A percentile compares a stretch with the other conserved stretches of the same genome.
phyloP scores from a whole-genome alignment of 2,888 invertebrate species.

The Polymixis lichenea region DNA sequence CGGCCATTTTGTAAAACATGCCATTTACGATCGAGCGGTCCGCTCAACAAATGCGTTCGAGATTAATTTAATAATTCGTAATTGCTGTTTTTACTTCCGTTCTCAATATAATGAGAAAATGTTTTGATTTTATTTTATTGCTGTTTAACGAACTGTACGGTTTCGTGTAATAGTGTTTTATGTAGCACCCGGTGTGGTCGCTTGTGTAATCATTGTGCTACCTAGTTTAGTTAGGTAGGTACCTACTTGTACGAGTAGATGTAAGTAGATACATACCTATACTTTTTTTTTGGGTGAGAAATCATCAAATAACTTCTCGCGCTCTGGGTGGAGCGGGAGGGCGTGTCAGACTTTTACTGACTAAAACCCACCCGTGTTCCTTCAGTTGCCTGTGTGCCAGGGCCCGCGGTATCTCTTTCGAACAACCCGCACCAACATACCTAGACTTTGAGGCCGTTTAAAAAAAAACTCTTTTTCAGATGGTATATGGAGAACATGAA shows the following conservation, averaged over 20 bases:
- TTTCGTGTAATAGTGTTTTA: constrained; percentile 65
- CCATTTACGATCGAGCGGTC: constrained; percentile 77
- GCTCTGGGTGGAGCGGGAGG: no score
- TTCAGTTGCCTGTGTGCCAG: no score
- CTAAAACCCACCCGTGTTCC: no score
- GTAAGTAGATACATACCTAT: background rate
- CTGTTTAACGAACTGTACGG: constrained; percentile 66
- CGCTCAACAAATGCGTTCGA: constrained; percentile 71
- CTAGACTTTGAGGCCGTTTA: background rate
- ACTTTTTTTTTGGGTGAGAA: background rate
- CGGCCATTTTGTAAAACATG: constrained; percentile 75
- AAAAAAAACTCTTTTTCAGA: background rate
- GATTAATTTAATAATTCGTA: constrained; percentile 84
- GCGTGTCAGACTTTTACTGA: no score
- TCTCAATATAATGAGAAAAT: constrained; percentile 77
- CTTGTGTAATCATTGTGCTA: constrained; percentile 37
- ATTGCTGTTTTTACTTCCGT: constrained; percentile 81
- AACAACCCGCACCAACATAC: no score
- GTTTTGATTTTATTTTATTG: constrained; percentile 74
- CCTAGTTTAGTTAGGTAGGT: background rate
- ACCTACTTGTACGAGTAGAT: background rate
- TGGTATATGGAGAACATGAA: background rate
- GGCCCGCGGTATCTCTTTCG: no score
- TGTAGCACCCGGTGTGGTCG: constrained; percentile 64
- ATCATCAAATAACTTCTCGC: no score